phyloP scores from a whole-genome alignment of 2,888 invertebrate species.

The Achlya flavicornis region DNA sequence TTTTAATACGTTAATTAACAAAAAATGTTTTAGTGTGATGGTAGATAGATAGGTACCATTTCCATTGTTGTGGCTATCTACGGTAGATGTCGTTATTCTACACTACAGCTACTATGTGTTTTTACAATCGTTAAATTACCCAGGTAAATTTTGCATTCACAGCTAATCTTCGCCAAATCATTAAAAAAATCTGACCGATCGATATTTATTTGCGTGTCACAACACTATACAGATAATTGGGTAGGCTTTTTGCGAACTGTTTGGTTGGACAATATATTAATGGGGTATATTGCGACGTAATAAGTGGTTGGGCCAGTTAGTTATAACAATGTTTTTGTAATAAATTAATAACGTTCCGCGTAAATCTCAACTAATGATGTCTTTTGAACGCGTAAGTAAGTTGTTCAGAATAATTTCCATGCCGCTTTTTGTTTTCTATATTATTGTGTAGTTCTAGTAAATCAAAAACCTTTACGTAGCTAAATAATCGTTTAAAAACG shows the following conservation, averaged over 20 bases:
- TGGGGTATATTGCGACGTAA: conserved; percentile 39
- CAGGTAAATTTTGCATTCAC: not conserved
- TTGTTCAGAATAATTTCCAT: not conserved
- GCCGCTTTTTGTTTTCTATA: not conserved
- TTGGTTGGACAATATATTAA: conserved; percentile 29
- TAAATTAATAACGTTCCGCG: conserved; percentile 32
- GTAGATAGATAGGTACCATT: too few relatives aligned
- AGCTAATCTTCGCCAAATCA: too few relatives aligned
- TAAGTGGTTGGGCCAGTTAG: conserved; percentile 38
- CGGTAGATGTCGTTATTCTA: too few relatives aligned
- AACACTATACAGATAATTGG: not conserved
- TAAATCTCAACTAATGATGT: conserved; percentile 17
- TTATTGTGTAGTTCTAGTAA: not conserved
- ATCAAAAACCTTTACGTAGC: not conserved
- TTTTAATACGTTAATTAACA: too few relatives aligned
- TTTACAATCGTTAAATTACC: too few relatives aligned
- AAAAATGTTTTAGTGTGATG: too few relatives aligned
- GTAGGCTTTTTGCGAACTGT: conserved; percentile 30
- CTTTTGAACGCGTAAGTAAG: not conserved
- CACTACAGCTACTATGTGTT: too few relatives aligned
- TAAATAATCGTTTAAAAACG: too few relatives aligned
- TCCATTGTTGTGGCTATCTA: too few relatives aligned
- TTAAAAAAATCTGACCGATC: too few relatives aligned
- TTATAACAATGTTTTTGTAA: conserved; percentile 43
- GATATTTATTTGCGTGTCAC: conserved; percentile 1